phyloP scores from a whole-genome alignment of 1,140 invertebrate genomes.

The Heliothis subflexa region DNA sequence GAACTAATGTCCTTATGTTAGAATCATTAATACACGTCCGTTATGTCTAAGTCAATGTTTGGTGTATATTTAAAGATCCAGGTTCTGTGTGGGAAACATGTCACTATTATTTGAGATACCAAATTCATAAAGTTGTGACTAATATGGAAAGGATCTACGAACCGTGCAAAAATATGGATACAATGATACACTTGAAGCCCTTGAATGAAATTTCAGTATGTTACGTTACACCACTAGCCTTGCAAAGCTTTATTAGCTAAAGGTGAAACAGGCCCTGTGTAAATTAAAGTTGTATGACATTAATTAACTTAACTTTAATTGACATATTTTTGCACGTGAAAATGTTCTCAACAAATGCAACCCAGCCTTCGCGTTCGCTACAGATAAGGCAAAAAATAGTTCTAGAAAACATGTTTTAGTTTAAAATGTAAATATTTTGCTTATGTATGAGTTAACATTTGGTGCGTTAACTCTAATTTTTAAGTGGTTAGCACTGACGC shows the following conservation, averaged over 20 bases:
- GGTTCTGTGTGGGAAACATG: not conserved
- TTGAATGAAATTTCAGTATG: no score
- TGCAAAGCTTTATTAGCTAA: no score
- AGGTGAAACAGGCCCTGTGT: no score
- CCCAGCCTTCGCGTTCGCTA: slow-evolving; percentile 4
- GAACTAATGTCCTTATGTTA: slow-evolving; percentile 30
- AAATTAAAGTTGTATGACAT: no score
- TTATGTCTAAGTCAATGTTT: slow-evolving; percentile 52
- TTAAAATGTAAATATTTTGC: slow-evolving; percentile 46
- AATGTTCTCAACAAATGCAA: not conserved
- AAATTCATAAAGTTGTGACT: slow-evolving; percentile 39
- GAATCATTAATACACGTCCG: slow-evolving; percentile 45
- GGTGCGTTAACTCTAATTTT: not conserved
- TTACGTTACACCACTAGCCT: no score
- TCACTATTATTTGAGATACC: slow-evolving; percentile 43
- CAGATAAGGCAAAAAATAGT: slow-evolving; percentile 21
- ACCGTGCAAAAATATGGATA: no score
- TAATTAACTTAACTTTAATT: no score
- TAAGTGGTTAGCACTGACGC: no score
- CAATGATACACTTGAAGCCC: no score
- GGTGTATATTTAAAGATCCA: not conserved
- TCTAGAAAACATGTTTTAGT: slow-evolving; percentile 17
- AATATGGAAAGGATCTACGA: slow-evolving; percentile 8
- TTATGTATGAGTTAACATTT: not conserved
- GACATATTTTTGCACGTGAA: no score